Evolutionary conservation across 2,797 vertebrate species (phyloP), one percentile per base, ranked within the genome.

Genomic region (Acropternis orthonyx): DNA sequence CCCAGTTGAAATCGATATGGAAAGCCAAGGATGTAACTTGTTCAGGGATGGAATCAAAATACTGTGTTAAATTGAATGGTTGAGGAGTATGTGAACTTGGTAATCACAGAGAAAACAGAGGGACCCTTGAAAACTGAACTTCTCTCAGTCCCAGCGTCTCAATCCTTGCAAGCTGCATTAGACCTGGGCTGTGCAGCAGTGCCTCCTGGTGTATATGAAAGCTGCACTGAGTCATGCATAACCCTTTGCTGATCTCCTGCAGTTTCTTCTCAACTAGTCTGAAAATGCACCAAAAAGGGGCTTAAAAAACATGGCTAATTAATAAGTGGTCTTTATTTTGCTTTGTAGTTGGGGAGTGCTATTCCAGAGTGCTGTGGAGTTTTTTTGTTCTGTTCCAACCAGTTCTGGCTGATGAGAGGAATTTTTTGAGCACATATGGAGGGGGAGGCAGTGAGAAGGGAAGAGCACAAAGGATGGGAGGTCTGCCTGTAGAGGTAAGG

Each of bases 21-120:
- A 94, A 95, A 93, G 48, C 71, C 27, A 92, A 84, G 51, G 85
- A 68, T 77, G 72, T 54, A 69, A 65, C 86, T 71, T 88, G 55
- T 68, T 91, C 46, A 19, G 72, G 37, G 56, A 65, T 94, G 43
- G 92, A 75, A 87, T 92, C 94, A 81, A 72, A 90, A 54, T 54
- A 8, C 22, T 56, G 91, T 67, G 78, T 93, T 96, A 90, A 93
- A 74, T 37, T 63, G 79, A 63, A 39, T 56, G 84, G 48, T 56
- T 80, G 86, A 88, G 87, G 80, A 78, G 85, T 78, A 81, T 6
- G 1, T 55, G 71, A 69, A 16, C 76, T 84, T 83, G 59, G 23
- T 89, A 88, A 93, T 92, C 69, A 78, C 48, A 36, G 66, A 30
- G 43, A 22, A 85, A 88, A 11, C 88, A 88, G 61, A 86, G 67